phyloP scores from a whole-genome alignment of 2,888 invertebrate genomes.

The Conus canariensis region DNA sequence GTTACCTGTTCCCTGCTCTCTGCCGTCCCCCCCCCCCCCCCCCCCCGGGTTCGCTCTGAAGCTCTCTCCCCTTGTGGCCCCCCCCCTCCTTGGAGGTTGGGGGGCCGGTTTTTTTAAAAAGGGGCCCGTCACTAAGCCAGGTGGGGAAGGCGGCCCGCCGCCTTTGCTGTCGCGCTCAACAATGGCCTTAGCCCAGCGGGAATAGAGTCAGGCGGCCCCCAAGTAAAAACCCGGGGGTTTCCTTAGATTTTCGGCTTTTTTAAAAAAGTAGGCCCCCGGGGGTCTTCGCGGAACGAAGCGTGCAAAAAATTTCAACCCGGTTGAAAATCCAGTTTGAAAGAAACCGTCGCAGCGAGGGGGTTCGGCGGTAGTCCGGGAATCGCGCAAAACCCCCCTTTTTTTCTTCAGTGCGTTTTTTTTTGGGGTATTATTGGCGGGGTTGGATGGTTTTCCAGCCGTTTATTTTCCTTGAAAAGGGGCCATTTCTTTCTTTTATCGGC shows the following conservation, averaged over 20 bases:
- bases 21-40: not conserved
- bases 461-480: too few species aligned
- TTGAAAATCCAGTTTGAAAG: constrained; percentile 13
- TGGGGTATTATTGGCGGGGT: constrained; percentile 8
- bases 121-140: not conserved
- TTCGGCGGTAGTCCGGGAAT: not conserved
- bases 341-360: not conserved
- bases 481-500: not conserved
- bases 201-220: constrained; percentile 37
- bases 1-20: constrained; percentile 9
- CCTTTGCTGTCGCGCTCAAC: not conserved
- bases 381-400: constrained; percentile 11
- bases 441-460: constrained; percentile 10
- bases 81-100: not conserved
- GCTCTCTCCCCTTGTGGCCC: not conserved
- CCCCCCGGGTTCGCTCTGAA: constrained; percentile 3
- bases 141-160: not conserved
- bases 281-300: constrained; percentile 36
- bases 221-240: too few species aligned
- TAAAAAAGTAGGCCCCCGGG: constrained; percentile 24
- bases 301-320: constrained; percentile 4
- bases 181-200: constrained; percentile 29
- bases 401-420: constrained; percentile 35
- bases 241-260: constrained; percentile 35
- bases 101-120: constrained; percentile 33